These are phyloP conservation scores for Balaenoptera acutorostrata DNA, from an alignment of 2,113 vertebrate genomes.

Conservation along the genomic window DNA sequence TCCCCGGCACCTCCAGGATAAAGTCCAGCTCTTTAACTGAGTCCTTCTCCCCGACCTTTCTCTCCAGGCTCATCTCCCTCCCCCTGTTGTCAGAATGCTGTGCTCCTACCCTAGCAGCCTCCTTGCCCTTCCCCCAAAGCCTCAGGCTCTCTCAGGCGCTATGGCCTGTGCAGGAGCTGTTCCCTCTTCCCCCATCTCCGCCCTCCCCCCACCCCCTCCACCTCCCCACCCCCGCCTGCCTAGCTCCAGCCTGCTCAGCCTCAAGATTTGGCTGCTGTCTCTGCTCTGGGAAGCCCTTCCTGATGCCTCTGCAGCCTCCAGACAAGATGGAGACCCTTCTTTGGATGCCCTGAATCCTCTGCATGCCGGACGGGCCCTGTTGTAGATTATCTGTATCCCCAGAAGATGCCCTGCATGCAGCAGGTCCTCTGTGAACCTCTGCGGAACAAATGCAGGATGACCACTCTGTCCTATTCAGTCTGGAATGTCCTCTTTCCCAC, in stretches of 20 bases:
- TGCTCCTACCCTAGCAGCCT: not conserved
- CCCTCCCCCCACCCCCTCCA: fast-evolving
- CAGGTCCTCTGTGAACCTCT: not conserved
- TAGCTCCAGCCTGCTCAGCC: not conserved
- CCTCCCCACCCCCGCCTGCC: not conserved
- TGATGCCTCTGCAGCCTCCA: not conserved
- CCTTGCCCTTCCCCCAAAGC: not conserved
- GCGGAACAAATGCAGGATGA: no score
- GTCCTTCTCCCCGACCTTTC: fast-evolving
- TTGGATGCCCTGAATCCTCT: not conserved
- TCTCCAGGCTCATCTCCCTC: not conserved
- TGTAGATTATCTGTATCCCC: not conserved
- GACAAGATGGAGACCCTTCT: not conserved
- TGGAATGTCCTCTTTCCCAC: not conserved
- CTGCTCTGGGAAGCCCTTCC: not conserved
- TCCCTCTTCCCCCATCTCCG: fast-evolving
- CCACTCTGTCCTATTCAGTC: not conserved
- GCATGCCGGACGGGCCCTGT: fast-evolving
- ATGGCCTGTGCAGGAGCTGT: fast-evolving
- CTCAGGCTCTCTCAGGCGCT: not conserved
- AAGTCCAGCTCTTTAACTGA: not conserved
- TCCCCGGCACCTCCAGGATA: not conserved
- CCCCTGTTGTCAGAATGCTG: not conserved
- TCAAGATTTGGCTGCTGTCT: not conserved
- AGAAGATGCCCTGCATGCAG: not conserved